Conservation (phyloP, 1,140 invertebrate species). For the Wiebesia pumilae region DNA sequence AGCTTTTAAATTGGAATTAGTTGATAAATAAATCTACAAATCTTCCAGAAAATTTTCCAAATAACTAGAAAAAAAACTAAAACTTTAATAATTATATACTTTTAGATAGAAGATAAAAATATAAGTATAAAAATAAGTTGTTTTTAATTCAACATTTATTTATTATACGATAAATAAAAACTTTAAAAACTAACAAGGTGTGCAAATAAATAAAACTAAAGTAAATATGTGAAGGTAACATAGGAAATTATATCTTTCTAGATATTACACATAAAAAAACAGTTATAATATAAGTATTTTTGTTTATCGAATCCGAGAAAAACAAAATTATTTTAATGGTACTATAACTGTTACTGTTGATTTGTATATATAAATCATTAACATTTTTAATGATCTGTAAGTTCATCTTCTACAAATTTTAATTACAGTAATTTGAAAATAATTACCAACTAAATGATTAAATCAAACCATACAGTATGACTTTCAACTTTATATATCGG, state of each 20-base stretch:
- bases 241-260: neutral
- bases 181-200: too few species aligned
- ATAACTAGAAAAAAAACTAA: too few species aligned
- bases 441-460: slow-evolving; percentile 11
- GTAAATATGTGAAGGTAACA: neutral
- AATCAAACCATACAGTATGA: neutral
- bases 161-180: too few species aligned
- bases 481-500: slow-evolving; percentile 3
- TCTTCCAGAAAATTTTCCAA: too few species aligned
- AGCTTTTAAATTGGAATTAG: too few species aligned
- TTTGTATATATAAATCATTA: slow-evolving; percentile 22
- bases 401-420: neutral
- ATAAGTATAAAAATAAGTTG: too few species aligned
- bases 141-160: too few species aligned
- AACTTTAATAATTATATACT: too few species aligned
- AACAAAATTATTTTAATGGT: neutral
- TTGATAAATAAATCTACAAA: too few species aligned
- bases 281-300: neutral
- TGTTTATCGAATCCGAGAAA: neutral
- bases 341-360: neutral
- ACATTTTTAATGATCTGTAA: neutral
- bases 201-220: too few species aligned
- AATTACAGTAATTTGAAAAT: slow-evolving; percentile 28
- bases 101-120: too few species aligned
- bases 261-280: neutral